A percentile compares a stretch with the other conserved stretches of the same genome.
Conservation (phyloP, 2,113 vertebrate species). For the Shinisaurus crocodilurus region DNA sequence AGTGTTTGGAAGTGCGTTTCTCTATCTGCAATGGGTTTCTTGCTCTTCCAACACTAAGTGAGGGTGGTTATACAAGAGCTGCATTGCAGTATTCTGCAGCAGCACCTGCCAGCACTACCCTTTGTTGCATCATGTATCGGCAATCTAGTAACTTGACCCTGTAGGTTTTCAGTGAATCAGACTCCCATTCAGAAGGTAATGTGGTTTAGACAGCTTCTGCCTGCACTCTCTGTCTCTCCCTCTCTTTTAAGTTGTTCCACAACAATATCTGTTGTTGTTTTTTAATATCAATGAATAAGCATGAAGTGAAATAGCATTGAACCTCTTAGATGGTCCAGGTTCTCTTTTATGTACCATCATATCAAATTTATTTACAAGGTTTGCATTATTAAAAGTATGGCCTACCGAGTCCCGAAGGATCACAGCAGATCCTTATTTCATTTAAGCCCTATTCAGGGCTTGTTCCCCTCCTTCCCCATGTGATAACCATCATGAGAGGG, state of each 20-base stretch:
- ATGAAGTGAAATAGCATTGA: background rate
- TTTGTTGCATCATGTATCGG: background rate
- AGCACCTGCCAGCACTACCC: constrained; percentile 33
- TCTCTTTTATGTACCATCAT: background rate
- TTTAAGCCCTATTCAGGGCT: background rate
- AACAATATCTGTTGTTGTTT: background rate
- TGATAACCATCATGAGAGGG: too few relatives aligned
- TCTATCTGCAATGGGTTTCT: background rate
- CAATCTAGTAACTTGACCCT: background rate
- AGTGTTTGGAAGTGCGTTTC: background rate
- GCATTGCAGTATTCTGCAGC: constrained; percentile 14
- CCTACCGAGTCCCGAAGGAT: background rate
- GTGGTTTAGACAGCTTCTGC: fast-evolving
- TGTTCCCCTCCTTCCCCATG: background rate
- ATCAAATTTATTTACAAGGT: background rate
- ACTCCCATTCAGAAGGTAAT: background rate
- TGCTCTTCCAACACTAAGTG: background rate
- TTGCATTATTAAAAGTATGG: background rate
- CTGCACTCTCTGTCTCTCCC: background rate
- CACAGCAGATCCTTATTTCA: background rate
- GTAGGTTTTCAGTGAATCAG: fast-evolving
- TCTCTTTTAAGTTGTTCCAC: background rate
- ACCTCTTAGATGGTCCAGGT: background rate
- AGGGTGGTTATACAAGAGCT: constrained; percentile 15
- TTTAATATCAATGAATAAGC: constrained; percentile 39